These are phyloP conservation scores for Mirza zaza DNA, from an alignment of 2,113 vertebrate genomes.

Conservation along the genomic window DNA sequence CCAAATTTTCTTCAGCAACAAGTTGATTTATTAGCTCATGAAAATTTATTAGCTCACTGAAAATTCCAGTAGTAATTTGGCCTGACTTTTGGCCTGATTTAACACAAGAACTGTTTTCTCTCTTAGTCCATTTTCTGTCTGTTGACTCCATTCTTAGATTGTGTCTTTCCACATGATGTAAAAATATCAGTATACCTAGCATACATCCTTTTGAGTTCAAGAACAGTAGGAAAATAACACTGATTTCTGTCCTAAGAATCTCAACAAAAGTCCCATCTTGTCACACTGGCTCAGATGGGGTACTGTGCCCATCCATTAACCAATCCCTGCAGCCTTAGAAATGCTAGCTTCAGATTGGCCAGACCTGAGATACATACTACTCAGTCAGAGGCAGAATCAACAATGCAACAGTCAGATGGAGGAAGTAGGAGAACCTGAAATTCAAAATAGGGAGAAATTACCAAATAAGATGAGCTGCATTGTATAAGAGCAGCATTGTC, in stretches of 20 bases:
- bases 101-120: background rate
- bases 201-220: background rate
- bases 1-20: background rate
- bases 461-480: background rate
- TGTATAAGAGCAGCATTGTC: background rate
- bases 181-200: background rate
- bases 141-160: background rate
- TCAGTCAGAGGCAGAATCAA: background rate
- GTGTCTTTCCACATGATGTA: background rate
- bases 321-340: background rate
- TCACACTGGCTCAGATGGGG: background rate
- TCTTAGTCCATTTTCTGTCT: background rate
- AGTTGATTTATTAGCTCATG: background rate
- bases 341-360: background rate
- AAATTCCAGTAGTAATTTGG: background rate
- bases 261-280: background rate
- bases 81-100: background rate
- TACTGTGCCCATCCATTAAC: background rate
- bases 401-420: background rate
- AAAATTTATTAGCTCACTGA: background rate
- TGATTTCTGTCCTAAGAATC: background rate
- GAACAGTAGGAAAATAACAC: background rate
- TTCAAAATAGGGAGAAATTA: background rate
- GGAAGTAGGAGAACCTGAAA: background rate
- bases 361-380: background rate